phyloP scores from a whole-genome alignment of 2,113 vertebrate species.

The Archocentrus centrarchus region DNA sequence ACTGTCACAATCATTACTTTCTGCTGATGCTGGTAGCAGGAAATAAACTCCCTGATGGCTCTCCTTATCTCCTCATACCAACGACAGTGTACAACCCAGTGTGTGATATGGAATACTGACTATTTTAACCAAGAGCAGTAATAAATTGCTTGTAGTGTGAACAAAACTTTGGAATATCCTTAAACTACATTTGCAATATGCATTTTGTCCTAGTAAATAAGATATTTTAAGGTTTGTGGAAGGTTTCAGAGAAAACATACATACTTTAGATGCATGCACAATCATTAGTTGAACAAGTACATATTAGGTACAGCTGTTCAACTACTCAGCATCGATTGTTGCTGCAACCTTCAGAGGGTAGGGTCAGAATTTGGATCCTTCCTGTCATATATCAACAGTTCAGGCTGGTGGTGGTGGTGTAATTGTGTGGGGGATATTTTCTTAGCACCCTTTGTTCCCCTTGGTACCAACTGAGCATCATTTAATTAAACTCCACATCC shows the following conservation, averaged over 20 bases:
- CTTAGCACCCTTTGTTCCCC: background rate
- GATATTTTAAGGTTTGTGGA: background rate
- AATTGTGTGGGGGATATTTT: background rate
- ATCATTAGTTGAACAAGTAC: background rate
- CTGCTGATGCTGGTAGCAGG: background rate
- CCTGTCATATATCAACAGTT: background rate
- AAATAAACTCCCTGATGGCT: background rate
- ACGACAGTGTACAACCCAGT: background rate
- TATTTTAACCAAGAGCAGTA: background rate
- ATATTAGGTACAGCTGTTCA: background rate
- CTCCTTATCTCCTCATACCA: background rate
- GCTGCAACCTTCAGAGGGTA: background rate
- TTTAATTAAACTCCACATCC: background rate
- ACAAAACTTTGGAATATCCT: background rate
- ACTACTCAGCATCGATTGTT: background rate
- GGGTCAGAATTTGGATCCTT: background rate
- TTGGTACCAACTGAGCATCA: background rate
- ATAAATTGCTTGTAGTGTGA: background rate
- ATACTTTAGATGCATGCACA: background rate
- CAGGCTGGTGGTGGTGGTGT: no score
- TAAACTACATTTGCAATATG: background rate
- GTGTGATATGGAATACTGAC: background rate
- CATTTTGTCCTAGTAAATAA: background rate
- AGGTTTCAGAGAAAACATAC: no score
- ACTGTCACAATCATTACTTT: background rate